Percentiles rank a stretch among this genome's conserved stretches.
These are phyloP conservation scores for Atractosteus spatula DNA, from an alignment of 2,113 vertebrate genomes.

Conservation along the genomic window DNA sequence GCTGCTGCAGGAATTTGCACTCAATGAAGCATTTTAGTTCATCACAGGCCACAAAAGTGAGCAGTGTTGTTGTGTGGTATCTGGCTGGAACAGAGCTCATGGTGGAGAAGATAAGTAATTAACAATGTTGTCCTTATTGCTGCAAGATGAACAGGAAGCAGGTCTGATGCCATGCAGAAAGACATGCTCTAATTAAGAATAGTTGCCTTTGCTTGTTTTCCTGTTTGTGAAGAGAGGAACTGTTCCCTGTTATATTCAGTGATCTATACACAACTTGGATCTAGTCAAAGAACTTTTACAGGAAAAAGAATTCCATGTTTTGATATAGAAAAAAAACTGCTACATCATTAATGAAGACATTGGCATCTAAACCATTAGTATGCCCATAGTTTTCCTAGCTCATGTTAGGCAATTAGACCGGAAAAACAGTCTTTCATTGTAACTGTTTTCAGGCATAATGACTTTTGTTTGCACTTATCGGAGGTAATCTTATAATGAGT, in stretches of 20 bases:
- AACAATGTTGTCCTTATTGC: constrained; percentile 14
- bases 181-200: neutral
- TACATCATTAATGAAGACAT: too few relatives aligned
- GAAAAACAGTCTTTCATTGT: constrained; percentile 4
- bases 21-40: too few relatives aligned
- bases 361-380: too few relatives aligned
- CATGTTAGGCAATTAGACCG: neutral
- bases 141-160: too few relatives aligned
- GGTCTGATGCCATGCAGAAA: neutral
- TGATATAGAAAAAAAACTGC: too few relatives aligned
- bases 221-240: neutral
- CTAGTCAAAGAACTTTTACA: too few relatives aligned
- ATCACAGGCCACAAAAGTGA: neutral
- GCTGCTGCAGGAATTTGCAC: too few relatives aligned
- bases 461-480: neutral
- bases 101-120: constrained; percentile 14
- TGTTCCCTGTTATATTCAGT: too few relatives aligned
- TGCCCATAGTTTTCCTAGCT: neutral
- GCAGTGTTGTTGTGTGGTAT: neutral
- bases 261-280: too few relatives aligned
- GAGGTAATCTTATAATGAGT: neutral
- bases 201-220: neutral
- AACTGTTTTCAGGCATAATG: neutral
- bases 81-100: constrained; percentile 9
- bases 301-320: too few relatives aligned